Base-by-base conservation (phyloP, 1,140 invertebrate genomes). In the Protaetia brevitarsis region DNA sequence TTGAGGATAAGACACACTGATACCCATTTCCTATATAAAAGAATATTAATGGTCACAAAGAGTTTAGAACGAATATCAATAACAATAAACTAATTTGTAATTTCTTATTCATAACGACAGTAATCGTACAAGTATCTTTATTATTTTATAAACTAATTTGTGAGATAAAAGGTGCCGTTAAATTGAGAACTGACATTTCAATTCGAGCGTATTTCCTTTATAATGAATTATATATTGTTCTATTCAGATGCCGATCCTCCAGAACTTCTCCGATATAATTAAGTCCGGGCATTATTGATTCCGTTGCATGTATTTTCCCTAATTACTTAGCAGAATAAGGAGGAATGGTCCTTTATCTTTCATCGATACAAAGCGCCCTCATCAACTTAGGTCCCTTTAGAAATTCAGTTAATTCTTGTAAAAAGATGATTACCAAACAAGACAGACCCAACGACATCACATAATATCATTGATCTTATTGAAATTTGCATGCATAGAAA, bases 351-450 rank as follows among this genome's bases (percentile, higher is more conserved):
- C 19, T 51, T 51, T 51, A 51, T 51, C 41, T 19, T 51, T 51
- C n/a, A 19, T 19, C 41, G 41, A 51, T 51, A 51, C 41, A 51
- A 51, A 51, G 41, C 21, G 19, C 19, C 41, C 41, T 23, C 41
- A 51, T 51, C 41, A 51, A 26, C 13, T 51, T 23, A 19, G 41
- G 19, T 19, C 26, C 41, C 41, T 51, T 51, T 51, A 51, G 41
- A 51, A 51, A 51, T 51, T 51, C 41, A 51, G 19, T 51, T 51
- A 51, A 51, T 51, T 51, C 41, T 51, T 23, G 16, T 51, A 23
- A 51, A 51, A 51, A 51, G 41, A 51, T 51, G 41, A 51, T 51
- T 51, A 51, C 41, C 41, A 51, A 51, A 51, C 41, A 51, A 51
- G 41, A 51, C 41, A 51, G 41, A 51, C 16, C 26, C 16, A 16